Percentiles rank a stretch among this genome's conserved stretches.
Conservation (phyloP, 2,888 invertebrate species). For the Oscheius myriophilus region DNA sequence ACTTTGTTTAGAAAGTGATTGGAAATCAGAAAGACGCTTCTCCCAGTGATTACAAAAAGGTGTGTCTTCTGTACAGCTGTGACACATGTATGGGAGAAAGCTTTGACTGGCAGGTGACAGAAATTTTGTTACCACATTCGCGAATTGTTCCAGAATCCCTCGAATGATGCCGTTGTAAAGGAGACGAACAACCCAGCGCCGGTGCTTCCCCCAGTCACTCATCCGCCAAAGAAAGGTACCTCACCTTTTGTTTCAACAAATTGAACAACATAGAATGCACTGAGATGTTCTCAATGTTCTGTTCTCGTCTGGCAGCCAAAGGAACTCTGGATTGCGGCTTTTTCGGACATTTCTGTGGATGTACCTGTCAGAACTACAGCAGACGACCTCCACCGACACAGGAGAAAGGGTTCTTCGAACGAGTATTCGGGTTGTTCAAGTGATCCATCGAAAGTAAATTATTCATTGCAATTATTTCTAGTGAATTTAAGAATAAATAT, state of each 20-base stretch:
- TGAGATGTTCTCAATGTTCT: conserved; percentile 15
- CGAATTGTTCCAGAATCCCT: conserved; percentile 11
- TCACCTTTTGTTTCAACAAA: background rate
- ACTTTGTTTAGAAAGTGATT: conserved; percentile 55
- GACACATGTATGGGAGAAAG: conserved; percentile 42
- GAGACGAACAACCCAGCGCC: too few relatives aligned
- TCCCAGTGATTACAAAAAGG: conserved; percentile 60
- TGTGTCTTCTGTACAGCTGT: conserved; percentile 62
- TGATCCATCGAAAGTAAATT: background rate
- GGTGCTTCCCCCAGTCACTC: conserved; percentile 7
- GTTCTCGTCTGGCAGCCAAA: conserved; percentile 6
- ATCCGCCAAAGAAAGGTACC: background rate
- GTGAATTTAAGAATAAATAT: too few relatives aligned
- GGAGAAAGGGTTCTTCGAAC: conserved; percentile 9
- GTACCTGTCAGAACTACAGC: conserved; percentile 12
- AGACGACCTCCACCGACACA: background rate
- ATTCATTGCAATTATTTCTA: conserved; percentile 1
- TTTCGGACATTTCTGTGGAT: conserved; percentile 7
- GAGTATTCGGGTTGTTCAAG: conserved; percentile 7
- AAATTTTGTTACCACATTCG: background rate
- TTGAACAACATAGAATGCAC: conserved; percentile 1
- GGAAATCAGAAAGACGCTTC: conserved; percentile 60
- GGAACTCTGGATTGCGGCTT: conserved; percentile 8
- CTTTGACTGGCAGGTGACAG: conserved; percentile 8
- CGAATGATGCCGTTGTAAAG: too few relatives aligned